phyloP scores from a whole-genome alignment of 2,113 vertebrate species.

The human (Homo sapiens) region GRCh38 chr4:172406501-172407000 shows the following conservation, averaged over 20 bases:
- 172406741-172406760: background rate
- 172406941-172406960: background rate
- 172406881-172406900: background rate
- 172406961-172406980: conserved; percentile 51
- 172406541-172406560: background rate
- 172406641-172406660: background rate
- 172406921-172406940: background rate
- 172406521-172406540: background rate
- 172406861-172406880: background rate
- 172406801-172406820: background rate
- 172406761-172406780: background rate
- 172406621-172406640: background rate
- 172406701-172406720: background rate
- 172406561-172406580: background rate
- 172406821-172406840: background rate
- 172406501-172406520: background rate
- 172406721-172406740: background rate
- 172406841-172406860: background rate
- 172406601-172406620: background rate
- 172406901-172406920: background rate
- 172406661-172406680: background rate
- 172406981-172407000: conserved; percentile 40
- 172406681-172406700: background rate
- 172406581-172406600: background rate
- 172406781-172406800: background rate